phyloP scores from a whole-genome alignment of 2,888 invertebrate genomes.

The Calameuta filiformis region DNA sequence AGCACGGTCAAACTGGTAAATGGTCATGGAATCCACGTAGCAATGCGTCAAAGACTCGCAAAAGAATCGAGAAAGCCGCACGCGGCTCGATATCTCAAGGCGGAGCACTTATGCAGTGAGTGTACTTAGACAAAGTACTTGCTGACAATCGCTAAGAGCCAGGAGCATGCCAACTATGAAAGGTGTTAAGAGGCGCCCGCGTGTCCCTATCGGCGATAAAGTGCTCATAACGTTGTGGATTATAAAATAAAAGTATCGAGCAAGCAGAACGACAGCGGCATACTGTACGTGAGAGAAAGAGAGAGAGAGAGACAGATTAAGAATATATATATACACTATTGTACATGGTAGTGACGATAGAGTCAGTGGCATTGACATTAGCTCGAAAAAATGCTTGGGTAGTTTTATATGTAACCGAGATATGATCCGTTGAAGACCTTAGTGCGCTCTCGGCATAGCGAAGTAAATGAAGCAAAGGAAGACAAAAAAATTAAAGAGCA shows the following conservation, averaged over 20 bases:
- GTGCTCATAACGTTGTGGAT: constrained; percentile 36
- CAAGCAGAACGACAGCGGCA: not conserved
- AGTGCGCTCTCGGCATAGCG: not conserved
- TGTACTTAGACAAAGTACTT: constrained; percentile 56
- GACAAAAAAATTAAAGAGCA: not conserved
- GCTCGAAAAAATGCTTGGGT: constrained; percentile 10
- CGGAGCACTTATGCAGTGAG: constrained; percentile 46
- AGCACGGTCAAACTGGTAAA: not conserved
- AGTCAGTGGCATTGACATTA: constrained; percentile 14
- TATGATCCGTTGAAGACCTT: constrained; percentile 14
- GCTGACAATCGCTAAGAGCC: constrained; percentile 49
- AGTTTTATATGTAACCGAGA: constrained; percentile 18
- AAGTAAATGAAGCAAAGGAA: not conserved
- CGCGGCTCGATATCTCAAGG: constrained; percentile 43
- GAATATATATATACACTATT: constrained; percentile 1
- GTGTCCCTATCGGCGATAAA: constrained; percentile 50
- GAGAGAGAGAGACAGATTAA: constrained; percentile 7
- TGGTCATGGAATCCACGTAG: not conserved
- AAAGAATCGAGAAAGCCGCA: constrained; percentile 2
- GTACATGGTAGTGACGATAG: not conserved
- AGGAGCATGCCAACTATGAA: constrained; percentile 47
- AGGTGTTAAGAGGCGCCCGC: constrained; percentile 46
- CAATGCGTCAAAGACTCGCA: constrained; percentile 1
- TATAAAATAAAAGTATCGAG: constrained; percentile 20
- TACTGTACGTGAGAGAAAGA: not conserved